These are phyloP conservation scores for Osmerus eperlanus DNA, from an alignment of 2,113 vertebrate species.

Conservation along the genomic window DNA sequence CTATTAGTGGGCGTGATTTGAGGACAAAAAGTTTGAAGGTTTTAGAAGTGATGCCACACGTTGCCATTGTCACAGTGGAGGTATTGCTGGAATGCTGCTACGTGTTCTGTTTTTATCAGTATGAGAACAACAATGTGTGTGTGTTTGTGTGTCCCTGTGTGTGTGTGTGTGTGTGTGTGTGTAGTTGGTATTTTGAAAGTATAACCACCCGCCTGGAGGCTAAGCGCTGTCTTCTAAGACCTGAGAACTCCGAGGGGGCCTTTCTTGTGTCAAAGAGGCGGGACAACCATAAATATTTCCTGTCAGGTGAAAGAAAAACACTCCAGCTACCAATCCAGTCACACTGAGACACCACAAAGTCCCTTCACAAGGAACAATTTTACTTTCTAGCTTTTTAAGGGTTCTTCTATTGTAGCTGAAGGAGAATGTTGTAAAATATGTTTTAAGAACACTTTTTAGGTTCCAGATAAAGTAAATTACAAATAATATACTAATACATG, in stretches of 20 bases:
- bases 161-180: neutral
- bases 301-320: constrained; percentile 44
- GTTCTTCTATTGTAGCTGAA: neutral
- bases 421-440: neutral
- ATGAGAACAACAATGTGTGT: neutral
- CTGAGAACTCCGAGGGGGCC: constrained; percentile 46
- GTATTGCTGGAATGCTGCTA: no score
- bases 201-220: constrained; percentile 43
- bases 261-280: constrained; percentile 52
- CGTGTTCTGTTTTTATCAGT: no score
- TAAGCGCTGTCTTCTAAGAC: constrained; percentile 48
- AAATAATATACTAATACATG: neutral
- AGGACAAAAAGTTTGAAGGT: neutral
- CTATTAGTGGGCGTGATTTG: neutral
- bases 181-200: constrained; percentile 59
- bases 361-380: neutral
- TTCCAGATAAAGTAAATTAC: neutral
- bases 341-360: neutral
- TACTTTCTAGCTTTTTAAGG: no score
- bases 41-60: no score
- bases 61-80: no score
- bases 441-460: neutral
- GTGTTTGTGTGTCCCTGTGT: neutral
- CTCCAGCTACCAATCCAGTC: neutral
- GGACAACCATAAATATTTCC: constrained; percentile 35